Conservation (phyloP, 2,113 vertebrate genomes). For the Sapajus apella region DNA sequence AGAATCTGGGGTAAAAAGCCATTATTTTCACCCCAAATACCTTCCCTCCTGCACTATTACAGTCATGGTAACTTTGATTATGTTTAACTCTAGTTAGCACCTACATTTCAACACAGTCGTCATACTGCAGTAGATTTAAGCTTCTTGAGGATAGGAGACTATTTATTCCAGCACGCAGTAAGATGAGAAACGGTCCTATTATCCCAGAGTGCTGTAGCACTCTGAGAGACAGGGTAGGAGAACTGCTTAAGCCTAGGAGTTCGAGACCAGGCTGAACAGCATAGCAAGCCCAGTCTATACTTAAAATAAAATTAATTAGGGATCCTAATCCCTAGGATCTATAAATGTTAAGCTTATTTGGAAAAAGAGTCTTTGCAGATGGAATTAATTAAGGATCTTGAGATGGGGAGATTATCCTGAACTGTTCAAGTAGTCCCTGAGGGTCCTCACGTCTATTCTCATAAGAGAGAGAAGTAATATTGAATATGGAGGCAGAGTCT, state of each 20-base stretch:
- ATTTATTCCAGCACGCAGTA: fast-evolving
- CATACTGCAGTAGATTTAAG: background rate
- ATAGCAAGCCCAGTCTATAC: too few species aligned
- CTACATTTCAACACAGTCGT: background rate
- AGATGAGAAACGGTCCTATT: background rate
- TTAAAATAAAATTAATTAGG: too few species aligned
- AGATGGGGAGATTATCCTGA: background rate
- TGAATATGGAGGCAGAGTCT: background rate
- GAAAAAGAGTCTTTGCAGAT: background rate
- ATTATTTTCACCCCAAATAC: background rate
- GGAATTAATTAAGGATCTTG: background rate
- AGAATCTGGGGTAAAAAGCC: background rate
- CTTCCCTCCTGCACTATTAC: background rate
- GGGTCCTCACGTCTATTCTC: background rate
- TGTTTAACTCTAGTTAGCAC: background rate
- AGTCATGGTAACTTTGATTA: background rate
- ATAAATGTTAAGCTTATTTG: background rate
- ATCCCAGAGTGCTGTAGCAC: too few species aligned
- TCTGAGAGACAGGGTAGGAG: too few species aligned
- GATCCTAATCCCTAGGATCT: background rate
- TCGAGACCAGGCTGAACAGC: too few species aligned
- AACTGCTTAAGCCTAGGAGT: too few species aligned
- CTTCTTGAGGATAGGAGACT: background rate
- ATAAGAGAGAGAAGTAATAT: background rate
- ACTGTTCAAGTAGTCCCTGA: background rate